Evolutionary conservation across 1,140 invertebrate species (phyloP).

Genomic region (Cydia splendana): DNA sequence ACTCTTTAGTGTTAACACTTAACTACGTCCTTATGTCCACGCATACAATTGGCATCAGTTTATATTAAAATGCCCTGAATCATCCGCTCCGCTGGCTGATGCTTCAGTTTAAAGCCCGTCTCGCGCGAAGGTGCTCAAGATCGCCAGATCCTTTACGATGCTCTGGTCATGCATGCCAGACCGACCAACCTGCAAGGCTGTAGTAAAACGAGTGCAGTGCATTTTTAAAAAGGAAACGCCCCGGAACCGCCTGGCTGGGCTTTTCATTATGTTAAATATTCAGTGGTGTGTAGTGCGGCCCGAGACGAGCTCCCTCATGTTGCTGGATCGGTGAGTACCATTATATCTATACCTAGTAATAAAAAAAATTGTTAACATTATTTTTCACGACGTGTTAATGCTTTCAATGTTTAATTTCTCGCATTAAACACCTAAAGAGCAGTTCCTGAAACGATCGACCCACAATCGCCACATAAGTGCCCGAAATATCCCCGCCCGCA

Average conservation of each 20-base stretch:
- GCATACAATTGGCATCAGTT: neutral
- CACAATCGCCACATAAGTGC: constrained; percentile 39
- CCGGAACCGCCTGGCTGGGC: constrained; percentile 54
- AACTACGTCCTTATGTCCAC: neutral
- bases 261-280: constrained; percentile 79
- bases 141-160: constrained; percentile 63
- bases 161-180: constrained; percentile 49
- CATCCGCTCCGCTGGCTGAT: neutral
- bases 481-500: constrained; percentile 64
- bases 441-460: constrained; percentile 2
- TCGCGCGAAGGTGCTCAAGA: neutral
- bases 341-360: neutral
- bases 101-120: neutral
- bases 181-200: constrained; percentile 69
- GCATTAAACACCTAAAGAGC: constrained; percentile 11
- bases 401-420: neutral
- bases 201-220: constrained; percentile 75
- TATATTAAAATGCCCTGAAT: constrained; percentile 10
- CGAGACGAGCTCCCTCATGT: constrained; percentile 41
- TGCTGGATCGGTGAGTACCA: constrained; percentile 54
- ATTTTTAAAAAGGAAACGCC: constrained; percentile 75
- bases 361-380: neutral
- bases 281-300: constrained; percentile 65
- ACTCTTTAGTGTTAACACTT: neutral
- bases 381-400: neutral